phyloP scores from a whole-genome alignment of 2,113 vertebrate genomes.

The Pelodiscus sinensis region DNA sequence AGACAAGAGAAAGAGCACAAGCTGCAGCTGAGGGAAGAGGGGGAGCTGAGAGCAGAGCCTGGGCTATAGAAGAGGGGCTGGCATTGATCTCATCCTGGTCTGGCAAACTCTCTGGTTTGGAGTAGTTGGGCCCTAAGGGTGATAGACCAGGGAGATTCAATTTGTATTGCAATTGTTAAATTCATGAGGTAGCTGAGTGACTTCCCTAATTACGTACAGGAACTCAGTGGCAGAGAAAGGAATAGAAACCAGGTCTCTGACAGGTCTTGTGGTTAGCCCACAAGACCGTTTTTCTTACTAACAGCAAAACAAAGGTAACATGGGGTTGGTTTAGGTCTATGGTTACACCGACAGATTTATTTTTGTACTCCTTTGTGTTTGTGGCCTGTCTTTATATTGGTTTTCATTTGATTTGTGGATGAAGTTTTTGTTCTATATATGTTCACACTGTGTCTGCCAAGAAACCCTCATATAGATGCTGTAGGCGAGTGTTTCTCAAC shows the following conservation, averaged over 20 bases:
- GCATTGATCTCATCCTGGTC: too few relatives aligned
- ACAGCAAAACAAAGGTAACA: rapidly evolving
- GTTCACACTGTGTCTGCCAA: neutral
- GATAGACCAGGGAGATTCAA: too few relatives aligned
- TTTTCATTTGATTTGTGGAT: neutral
- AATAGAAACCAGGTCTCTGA: neutral
- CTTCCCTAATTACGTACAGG: neutral
- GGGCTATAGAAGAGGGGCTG: too few relatives aligned
- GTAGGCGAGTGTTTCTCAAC: too few relatives aligned
- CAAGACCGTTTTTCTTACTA: neutral
- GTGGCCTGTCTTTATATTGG: neutral
- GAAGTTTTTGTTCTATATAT: neutral
- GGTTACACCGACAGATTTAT: neutral
- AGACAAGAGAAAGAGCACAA: too few relatives aligned
- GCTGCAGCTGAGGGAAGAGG: too few relatives aligned
- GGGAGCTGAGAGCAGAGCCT: too few relatives aligned
- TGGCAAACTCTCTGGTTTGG: too few relatives aligned
- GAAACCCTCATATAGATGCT: neutral
- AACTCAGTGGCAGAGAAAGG: rapidly evolving
- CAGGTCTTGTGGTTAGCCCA: neutral
- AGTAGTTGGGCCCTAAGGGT: too few relatives aligned
- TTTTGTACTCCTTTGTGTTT: neutral
- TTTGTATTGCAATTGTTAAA: neutral
- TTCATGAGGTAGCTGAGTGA: neutral
- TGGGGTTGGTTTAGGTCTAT: rapidly evolving